These are phyloP conservation scores for Tetragonula carbonaria DNA, from an alignment of 2,888 invertebrate genomes.

Conservation along the genomic window DNA sequence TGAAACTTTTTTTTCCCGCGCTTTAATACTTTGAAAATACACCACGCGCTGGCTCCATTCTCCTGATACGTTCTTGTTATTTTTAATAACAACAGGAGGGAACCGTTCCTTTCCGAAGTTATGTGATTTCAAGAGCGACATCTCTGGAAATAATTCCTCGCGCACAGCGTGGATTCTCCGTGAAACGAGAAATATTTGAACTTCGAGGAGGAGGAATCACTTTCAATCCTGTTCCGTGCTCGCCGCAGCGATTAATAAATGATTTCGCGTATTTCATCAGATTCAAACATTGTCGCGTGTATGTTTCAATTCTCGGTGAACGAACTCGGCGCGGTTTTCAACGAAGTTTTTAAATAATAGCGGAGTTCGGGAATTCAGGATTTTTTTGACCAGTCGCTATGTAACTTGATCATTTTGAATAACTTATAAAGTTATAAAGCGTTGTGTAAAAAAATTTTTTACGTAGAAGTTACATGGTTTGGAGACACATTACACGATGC, in stretches of 20 bases:
- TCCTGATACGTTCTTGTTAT: conserved; percentile 17
- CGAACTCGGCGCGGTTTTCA: not conserved
- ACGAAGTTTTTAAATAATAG: conserved; percentile 11
- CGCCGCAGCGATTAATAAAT: not conserved
- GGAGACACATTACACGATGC: too few relatives aligned
- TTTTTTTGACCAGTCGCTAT: not conserved
- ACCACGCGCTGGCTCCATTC: not conserved
- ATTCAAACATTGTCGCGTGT: not conserved
- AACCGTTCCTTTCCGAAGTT: not conserved
- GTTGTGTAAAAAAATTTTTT: too few relatives aligned
- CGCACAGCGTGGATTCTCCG: too few relatives aligned
- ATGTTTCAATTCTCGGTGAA: not conserved
- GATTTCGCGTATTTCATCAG: not conserved
- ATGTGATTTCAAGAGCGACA: not conserved
- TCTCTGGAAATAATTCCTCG: not conserved
- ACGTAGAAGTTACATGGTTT: too few relatives aligned
- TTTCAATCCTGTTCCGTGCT: not conserved
- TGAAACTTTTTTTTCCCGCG: conserved; percentile 2
- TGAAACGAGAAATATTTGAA: not conserved
- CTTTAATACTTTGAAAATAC: conserved; percentile 38
- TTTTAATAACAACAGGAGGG: conserved; percentile 3
- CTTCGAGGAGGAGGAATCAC: not conserved
- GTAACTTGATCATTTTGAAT: too few relatives aligned
- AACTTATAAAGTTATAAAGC: too few relatives aligned
- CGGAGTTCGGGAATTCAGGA: not conserved